phyloP scores from a whole-genome alignment of 2,113 vertebrate species.

The Mesembrinibis cayennensis region DNA sequence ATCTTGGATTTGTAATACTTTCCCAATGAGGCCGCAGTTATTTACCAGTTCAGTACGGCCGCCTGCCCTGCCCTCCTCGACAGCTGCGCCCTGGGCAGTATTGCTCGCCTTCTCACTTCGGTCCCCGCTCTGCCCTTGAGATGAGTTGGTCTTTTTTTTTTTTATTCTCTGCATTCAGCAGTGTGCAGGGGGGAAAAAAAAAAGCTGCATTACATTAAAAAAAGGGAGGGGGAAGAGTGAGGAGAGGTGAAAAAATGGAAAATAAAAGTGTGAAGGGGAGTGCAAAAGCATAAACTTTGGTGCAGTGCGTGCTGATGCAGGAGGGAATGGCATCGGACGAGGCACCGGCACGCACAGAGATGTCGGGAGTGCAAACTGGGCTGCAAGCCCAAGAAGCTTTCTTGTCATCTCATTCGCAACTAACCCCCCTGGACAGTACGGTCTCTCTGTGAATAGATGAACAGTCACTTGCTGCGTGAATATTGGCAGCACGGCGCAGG shows the following conservation, averaged over 20 bases:
- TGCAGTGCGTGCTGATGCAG: rapidly evolving
- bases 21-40: neutral
- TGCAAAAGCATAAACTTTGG: neutral
- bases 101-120: rapidly evolving
- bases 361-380: neutral
- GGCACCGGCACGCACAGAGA: rapidly evolving
- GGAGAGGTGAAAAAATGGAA: neutral
- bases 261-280: neutral
- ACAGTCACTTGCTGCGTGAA: rapidly evolving
- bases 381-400: neutral
- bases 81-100: neutral
- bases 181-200: neutral
- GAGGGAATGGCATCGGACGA: neutral
- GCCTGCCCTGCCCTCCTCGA: neutral
- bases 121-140: neutral
- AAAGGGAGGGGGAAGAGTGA: neutral
- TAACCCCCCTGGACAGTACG: rapidly evolving
- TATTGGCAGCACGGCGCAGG: neutral
- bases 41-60: neutral
- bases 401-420: neutral
- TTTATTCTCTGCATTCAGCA: neutral
- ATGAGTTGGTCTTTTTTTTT: neutral
- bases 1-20: neutral
- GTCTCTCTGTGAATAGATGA: neutral
- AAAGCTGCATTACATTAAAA: neutral